Evolutionary conservation across 92 coral and sea anemone species (phyloP), one percentile per base, ranked within the genome.

Genomic region (Plumapathes pennacea): DNA sequence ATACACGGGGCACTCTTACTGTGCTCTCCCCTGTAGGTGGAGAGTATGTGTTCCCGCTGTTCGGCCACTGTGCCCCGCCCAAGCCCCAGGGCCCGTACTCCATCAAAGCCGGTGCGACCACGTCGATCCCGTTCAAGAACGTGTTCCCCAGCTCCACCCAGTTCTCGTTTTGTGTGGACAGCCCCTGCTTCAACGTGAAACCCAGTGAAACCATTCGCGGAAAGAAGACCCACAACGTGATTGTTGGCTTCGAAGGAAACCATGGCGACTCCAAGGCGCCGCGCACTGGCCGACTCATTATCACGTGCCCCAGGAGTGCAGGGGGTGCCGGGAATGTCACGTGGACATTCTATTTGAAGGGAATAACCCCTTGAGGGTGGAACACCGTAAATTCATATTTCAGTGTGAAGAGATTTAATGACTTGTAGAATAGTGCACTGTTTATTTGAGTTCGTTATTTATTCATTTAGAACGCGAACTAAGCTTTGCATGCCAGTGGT

Each of bases 41-140:
- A 11, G 98, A 92, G 40, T 92, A 88, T 62, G 68, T 74, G 57
- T 92, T 92, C 27, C 98, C 98, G 14, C 49, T 92, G 62, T 92
- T 88, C 32, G 98, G 98, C 47, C 96, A 88, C 69, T 89, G 96
- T 42, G 77, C 88, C 1, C 87, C 92, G 10, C 98, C 98, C 3
- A 92, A 92, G 49, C 96, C 98, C 11, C 98, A 92, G 61, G 98
- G 98, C 2, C 98, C 98, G 4, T 92, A 92, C 73, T 66, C 89
- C 33, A 89, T 92, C 88, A 92, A 89, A 41, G 85, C 89, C 1
- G 96, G 96, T 7, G 61, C 98, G 13, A 77, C 89, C 21, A 77
- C 96, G 0, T 78, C 83, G 3, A 92, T 92, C 10, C 98, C 96
- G 15, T 92, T 92, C 69, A 92, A 92, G 74, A 92, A 92, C 50